Evolutionary conservation across 2,888 invertebrate species (phyloP).

Genomic region (Melanargia galathea): DNA sequence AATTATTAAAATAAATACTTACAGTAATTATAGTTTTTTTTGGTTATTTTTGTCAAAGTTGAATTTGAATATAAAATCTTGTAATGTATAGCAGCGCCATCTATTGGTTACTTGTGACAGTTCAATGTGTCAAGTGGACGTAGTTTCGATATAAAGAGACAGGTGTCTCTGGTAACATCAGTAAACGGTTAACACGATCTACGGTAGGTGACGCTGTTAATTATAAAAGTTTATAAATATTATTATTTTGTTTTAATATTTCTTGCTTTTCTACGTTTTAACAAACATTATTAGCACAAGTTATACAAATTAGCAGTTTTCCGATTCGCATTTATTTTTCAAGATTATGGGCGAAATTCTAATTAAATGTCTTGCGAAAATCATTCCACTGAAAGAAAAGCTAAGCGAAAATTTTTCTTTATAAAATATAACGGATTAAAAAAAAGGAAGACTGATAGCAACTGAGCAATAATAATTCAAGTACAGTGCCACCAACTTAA

Average conservation of each 20-base stretch:
- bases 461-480: too few species aligned
- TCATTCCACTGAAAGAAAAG: too few species aligned
- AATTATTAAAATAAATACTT: too few species aligned
- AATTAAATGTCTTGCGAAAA: too few species aligned
- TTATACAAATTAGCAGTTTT: too few species aligned
- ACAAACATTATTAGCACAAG: too few species aligned
- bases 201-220: conserved; percentile 31
- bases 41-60: not conserved
- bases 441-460: too few species aligned
- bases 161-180: not conserved
- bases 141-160: conserved; percentile 2
- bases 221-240: not conserved
- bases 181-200: conserved; percentile 8
- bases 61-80: not conserved
- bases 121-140: not conserved
- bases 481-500: too few species aligned
- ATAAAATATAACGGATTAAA: too few species aligned
- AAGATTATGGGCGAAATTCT: too few species aligned
- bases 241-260: not conserved
- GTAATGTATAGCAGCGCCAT: not conserved
- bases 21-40: not conserved
- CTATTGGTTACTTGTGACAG: conserved; percentile 8
- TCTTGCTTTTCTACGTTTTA: not conserved
- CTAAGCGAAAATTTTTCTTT: too few species aligned
- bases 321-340: too few species aligned